Evolutionary conservation across 2,888 invertebrate species (phyloP).

Genomic region (Sepiola atlantica): DNA sequence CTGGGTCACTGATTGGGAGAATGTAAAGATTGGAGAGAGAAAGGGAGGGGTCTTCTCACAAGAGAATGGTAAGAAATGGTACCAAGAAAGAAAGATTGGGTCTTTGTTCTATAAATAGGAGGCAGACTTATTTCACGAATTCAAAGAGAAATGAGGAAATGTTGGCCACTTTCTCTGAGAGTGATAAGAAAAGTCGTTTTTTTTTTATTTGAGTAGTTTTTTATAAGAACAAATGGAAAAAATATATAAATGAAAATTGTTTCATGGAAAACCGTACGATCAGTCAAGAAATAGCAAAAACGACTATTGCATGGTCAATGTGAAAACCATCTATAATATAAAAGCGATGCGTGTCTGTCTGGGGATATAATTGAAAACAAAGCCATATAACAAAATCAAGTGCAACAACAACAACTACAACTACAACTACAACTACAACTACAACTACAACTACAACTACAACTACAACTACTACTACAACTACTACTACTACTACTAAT

Average conservation of each 20-base stretch:
- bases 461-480: too few relatives aligned
- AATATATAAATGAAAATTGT: neutral
- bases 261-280: neutral
- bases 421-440: too few relatives aligned
- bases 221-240: neutral
- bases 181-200: neutral
- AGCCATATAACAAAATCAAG: too few relatives aligned
- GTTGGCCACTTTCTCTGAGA: neutral
- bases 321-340: too few relatives aligned
- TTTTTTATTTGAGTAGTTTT: neutral
- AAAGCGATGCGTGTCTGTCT: too few relatives aligned
- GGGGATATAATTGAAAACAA: too few relatives aligned
- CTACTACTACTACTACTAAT: too few relatives aligned
- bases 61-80: neutral
- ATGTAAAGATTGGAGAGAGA: neutral
- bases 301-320: too few relatives aligned
- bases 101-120: slow-evolving; percentile 32
- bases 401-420: too few relatives aligned
- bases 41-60: neutral
- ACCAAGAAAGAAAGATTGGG: neutral
- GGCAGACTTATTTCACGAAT: neutral
- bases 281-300: neutral
- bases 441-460: too few relatives aligned
- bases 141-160: neutral
- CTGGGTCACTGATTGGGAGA: neutral